Conservation (phyloP, 2,113 vertebrate genomes). For the Odocoileus virginianus region DNA sequence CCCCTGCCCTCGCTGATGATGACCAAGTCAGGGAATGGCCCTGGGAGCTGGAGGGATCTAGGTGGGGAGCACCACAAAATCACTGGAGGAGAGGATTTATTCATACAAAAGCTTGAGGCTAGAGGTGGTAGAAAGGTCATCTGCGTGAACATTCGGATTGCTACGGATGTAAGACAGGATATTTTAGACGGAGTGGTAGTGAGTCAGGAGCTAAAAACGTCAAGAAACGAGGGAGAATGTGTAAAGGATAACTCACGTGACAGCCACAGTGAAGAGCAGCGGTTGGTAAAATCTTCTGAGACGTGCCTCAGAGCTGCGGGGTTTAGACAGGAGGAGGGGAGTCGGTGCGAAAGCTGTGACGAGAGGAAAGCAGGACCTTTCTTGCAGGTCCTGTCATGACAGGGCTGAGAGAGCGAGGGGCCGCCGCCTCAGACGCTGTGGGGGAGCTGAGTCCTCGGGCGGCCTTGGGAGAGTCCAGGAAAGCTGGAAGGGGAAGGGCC, state of each 20-base stretch:
- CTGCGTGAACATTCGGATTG: not conserved
- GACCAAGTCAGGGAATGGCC: fast-evolving
- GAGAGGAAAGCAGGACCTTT: not conserved
- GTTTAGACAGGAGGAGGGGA: not conserved
- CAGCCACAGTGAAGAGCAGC: not conserved
- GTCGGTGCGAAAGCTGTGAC: fast-evolving
- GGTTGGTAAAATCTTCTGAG: not conserved
- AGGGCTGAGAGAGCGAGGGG: too few species aligned
- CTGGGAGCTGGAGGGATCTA: fast-evolving
- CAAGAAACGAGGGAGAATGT: not conserved
- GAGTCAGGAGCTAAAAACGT: constrained; percentile 22
- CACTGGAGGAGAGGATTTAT: not conserved
- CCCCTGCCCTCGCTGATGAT: fast-evolving
- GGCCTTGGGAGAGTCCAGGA: fast-evolving
- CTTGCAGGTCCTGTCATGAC: fast-evolving
- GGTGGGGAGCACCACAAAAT: fast-evolving
- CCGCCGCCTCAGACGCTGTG: too few species aligned
- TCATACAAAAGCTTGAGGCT: not conserved
- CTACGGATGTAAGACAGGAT: not conserved
- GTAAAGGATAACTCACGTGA: fast-evolving
- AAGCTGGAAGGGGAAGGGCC: fast-evolving
- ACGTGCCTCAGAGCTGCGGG: not conserved
- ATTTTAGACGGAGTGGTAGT: not conserved
- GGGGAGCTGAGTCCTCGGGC: too few species aligned
- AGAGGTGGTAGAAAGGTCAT: not conserved